Base-by-base conservation (phyloP, 2,113 vertebrate species). In the Notothenia rossii region DNA sequence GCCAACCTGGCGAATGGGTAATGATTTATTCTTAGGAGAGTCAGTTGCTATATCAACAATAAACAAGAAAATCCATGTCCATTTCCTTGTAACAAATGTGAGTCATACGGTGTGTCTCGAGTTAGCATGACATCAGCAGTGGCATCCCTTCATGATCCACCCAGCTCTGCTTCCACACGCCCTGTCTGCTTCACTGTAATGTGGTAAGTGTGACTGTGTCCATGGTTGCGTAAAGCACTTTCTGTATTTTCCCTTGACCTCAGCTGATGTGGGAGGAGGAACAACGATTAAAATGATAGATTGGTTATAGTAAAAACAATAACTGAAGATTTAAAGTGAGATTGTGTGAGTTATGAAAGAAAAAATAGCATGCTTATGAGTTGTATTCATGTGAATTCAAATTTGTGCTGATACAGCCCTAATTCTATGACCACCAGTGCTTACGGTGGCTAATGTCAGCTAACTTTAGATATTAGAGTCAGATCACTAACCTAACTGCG, bases 41-140 rank as follows among this genome's bases (percentile, higher is more conserved):
- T 0, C 12, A 43, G 84, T 92, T 86, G 75, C 85, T n/a, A 88
- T 81, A 69, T 29, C 70, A 84, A 88, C 83, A 43, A 48, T 20
- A 83, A 74, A 88, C 45, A 71, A 45, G 50, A 58, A 46, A 54
- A 50, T 0, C 49, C 1, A 10, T 6, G 4, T 18, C 2, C 1
- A 0, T 33, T 40, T 40, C 3, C 1, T 71, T 49, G 1, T 6
- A 67, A n/a, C 2, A 0, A 36, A 18, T 36, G 14, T 92, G 84
- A 93, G 64, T 92, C 89, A 92, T 13, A 4, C 84, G 85, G 85
- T 83, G 90, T 86, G 70, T 36, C 76, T 20, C 15, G 0, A 1
- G 43, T n/a, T 14, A 29, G 61, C 14, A 61, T 87, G 56, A 79
- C 20, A 3, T 77, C 51, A 72, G 1, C 54, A 46, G 6, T 20